Evolutionary conservation across 2,113 vertebrate genomes (phyloP), one percentile per base, ranked within the genome.

Genomic region (Megaleporinus macrocephalus): DNA sequence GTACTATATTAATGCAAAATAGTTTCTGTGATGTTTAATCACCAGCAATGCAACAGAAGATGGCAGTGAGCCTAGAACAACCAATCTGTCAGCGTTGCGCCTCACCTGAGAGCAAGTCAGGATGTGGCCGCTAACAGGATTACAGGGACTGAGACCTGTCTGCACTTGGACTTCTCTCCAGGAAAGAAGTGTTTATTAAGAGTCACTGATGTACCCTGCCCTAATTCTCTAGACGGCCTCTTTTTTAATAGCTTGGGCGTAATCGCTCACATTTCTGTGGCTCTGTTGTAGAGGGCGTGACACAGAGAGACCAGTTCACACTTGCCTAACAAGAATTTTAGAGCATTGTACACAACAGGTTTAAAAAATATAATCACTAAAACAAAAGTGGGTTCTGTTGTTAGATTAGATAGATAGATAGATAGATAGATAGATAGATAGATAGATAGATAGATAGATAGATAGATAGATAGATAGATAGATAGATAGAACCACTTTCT

Each of bases 111-210:
- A 14, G 47, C 57, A 61, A n/a, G 9, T 10, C 55, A 51, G 69
- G 26, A 16, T 62, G 27, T 73, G 36, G 20, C 61, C 26, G 3
- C 20, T 73, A 65, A 80, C 27, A 53, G 49, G 79, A 73, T 80
- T 65, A 73, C 44, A 73, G 4, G 5, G 36, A 68, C 69, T 49
- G 13, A 71, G 30, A 16, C n/a, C 47, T 49, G 22, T 47, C 70
- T 51, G 49, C 22, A 49, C 62, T 63, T 4, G 53, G 24, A 29
- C 18, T 49, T 27, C 12, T 63, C 16, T 63, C 7, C 57, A 63
- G 73, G 27, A 80, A 59, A n/a, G 7, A 59, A 59, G 57, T 41
- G n/a, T 30, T 82, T 47, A 47, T 57, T 20, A 29, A 24, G 71
- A 59, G 76, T 49, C 53, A 69, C 18, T 75, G 9, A 29, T 44